phyloP scores from a whole-genome alignment of 2,888 invertebrate genomes.

The Notodonta dromedarius region DNA sequence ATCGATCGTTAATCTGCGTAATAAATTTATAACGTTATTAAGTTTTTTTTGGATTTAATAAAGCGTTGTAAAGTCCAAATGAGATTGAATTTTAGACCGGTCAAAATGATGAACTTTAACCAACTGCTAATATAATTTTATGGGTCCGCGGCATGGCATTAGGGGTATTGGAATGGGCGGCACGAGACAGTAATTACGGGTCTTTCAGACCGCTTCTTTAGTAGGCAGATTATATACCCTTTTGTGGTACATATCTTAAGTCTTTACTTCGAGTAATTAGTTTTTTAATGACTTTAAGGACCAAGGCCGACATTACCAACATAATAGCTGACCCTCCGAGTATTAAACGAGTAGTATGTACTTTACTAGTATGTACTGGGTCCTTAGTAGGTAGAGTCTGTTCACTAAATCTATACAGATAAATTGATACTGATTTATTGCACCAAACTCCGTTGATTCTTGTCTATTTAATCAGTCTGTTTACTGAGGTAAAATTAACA shows the following conservation, averaged over 20 bases:
- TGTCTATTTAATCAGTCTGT: no score
- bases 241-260: constrained; percentile 17
- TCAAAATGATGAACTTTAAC: constrained; percentile 56
- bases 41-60: not conserved
- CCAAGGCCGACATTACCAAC: no score
- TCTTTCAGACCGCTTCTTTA: constrained; percentile 47
- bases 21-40: not conserved
- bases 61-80: not conserved
- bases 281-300: constrained; percentile 13
- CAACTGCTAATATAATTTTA: constrained; percentile 57
- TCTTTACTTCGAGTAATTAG: constrained; percentile 32
- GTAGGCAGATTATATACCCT: constrained; percentile 50
- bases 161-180: constrained; percentile 53
- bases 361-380: no score
- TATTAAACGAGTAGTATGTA: no score
- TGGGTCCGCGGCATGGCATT: constrained; percentile 40
- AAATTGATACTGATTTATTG: no score
- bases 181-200: constrained; percentile 49
- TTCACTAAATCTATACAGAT: no score
- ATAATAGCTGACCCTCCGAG: no score
- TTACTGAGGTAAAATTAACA: no score
- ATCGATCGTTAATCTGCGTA: not conserved
- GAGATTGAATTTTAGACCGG: constrained; percentile 25
- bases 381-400: no score
- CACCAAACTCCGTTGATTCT: no score